Percentiles rank a stretch among this genome's conserved stretches.
Conservation (phyloP, 2,797 vertebrate species). For the Danio kyathit region DNA sequence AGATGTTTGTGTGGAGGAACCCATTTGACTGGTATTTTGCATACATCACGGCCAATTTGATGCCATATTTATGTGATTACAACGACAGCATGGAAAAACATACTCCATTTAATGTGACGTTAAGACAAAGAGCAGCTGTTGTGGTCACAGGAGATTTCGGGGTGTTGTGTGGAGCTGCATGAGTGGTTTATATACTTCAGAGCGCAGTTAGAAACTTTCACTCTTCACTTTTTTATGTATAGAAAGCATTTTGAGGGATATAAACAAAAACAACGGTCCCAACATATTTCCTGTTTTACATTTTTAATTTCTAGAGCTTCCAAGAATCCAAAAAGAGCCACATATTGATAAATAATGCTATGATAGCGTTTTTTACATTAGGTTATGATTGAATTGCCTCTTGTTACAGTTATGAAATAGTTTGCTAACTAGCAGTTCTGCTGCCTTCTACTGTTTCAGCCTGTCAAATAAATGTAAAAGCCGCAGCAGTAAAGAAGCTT, state of each 20-base stretch:
- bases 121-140: conserved; percentile 37
- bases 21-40: background rate
- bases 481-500: background rate
- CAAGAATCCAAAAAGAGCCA: no score
- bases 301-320: no score
- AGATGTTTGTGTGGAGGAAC: conserved; percentile 1
- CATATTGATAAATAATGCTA: no score
- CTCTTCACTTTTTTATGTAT: background rate
- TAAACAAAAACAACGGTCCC: no score
- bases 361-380: no score
- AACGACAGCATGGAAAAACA: conserved; percentile 51
- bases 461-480: background rate
- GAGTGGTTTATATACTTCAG: conserved; percentile 44
- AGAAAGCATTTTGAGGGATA: no score
- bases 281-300: no score
- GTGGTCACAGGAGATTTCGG: conserved; percentile 12
- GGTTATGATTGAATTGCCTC: no score
- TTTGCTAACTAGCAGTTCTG: background rate
- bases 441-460: background rate
- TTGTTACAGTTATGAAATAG: no score
- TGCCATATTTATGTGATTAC: conserved; percentile 30
- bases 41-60: conserved; percentile 22
- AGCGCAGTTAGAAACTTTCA: conserved; percentile 9
- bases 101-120: conserved; percentile 24
- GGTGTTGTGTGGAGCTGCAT: conserved; percentile 28